Evolutionary conservation across 2,888 invertebrate genomes (phyloP), one percentile per base, ranked within the genome.

Genomic region (Mythimna loreyi): DNA sequence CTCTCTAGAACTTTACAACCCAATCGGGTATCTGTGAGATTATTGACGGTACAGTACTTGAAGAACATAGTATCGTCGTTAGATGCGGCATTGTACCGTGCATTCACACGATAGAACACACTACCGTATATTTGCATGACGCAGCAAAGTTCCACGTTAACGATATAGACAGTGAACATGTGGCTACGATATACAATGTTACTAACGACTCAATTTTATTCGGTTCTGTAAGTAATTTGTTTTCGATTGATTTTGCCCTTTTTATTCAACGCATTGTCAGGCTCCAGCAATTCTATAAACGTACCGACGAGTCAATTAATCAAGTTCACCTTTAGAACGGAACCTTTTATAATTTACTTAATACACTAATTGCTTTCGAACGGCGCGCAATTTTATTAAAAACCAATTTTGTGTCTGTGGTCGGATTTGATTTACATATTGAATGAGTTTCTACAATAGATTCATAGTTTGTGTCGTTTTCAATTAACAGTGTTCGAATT

Each of bases 141-240:
- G 33, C 16, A 1, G 40, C 5, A 36, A 36, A 13, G 33, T 33
- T 1, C 9, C 33, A 8, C 9, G 33, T 9, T 33, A 36, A 36
- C 13, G 4, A 13, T 4, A 4, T 13, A 3, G 13, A 36, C 40
- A 5, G 6, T 40, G 16, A 16, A 40, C 40, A 40, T 40, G 40
- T 40, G 16, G 6, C 40, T 13, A 40, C 19, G 1, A 13, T 36
- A 87, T 84, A 92, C 92, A 91, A 89, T 91, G 92, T 89, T 82
- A 78, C 85, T 87, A 88, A 89, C 89, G 87, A 90, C 83, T 89
- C 87, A 87, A 89, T 90, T 90, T 85, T 82, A 82, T 81, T 75
- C 62, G 69, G 83, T 74, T 74, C 82, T 82, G 85, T 88, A 87
- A 90, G 89, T 91, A 91, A 92, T 92, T 91, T 90, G 88, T 89